Base-by-base conservation (phyloP, 92 coral and sea anemone species). In the Paramuricea clavata region DNA sequence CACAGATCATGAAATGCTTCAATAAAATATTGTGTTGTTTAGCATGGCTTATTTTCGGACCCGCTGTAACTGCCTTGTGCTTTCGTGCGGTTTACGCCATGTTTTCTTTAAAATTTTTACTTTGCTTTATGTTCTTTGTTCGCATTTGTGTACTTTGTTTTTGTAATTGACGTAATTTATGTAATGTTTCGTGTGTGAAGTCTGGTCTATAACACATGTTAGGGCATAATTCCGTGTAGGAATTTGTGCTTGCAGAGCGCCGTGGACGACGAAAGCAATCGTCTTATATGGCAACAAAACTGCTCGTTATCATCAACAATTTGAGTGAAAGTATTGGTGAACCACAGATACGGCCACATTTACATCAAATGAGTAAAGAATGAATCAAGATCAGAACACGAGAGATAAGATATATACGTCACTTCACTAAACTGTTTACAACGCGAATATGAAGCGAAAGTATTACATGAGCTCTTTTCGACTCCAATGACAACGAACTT, bases 321-420 rank as follows among this genome's bases (percentile, higher is more conserved):
- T 33, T 65, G 62, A 21, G 62, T 65, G 72, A 65, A 65, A 65
- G 70, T 15, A 27, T 65, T 27, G 72, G 72, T 31, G 22, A 31
- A 65, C 72, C 72, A 9, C 39, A 65, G 72, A 65, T 30, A 15
- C 39, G 21, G 39, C 72, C 72, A 19, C 72, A 65, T 21, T 65
- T 65, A 65, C 72, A 65, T 65, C 72, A 65, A 31, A 31, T 26
- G 36, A 26, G 35, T 16, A 21, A 21, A 54, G 11, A 54, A 54
- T 54, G 25, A 54, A 54, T 54, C 27, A 4, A 54, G 26, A 5
- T 21, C 62, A 54, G 27, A 16, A 6, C 72, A 19, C 3, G 19
- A 30, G 36, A 65, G 72, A 65, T 65, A 65, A 33, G 39, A 27
- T 12, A 33, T 13, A 11, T 65, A 27, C 72, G 72, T 65, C 39